Evolutionary conservation across 2,888 invertebrate genomes (phyloP).

Genomic region (Hypena proboscidalis): DNA sequence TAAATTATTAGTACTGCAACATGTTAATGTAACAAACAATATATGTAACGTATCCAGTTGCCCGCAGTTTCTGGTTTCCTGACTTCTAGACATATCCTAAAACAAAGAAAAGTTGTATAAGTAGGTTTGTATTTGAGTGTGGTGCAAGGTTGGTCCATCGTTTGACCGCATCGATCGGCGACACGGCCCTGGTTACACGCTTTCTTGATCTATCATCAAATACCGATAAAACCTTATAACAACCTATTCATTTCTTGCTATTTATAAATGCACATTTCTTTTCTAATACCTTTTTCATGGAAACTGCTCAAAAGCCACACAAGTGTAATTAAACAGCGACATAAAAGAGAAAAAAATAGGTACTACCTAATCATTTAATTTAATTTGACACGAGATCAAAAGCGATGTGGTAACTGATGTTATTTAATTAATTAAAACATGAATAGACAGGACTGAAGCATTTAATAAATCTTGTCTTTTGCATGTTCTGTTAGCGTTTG

Average conservation of each 20-base stretch:
- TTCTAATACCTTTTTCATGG: too few species aligned
- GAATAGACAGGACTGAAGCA: not conserved
- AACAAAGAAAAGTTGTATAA: conserved; percentile 7
- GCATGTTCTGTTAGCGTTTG: not conserved
- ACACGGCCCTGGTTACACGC: conserved; percentile 52
- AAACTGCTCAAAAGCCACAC: too few species aligned
- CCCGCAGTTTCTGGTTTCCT: too few species aligned
- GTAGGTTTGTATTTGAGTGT: conserved; percentile 21
- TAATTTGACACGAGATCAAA: not conserved
- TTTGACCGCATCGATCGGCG: conserved; percentile 69
- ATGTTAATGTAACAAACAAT: too few species aligned
- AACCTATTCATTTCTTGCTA: conserved; percentile 2
- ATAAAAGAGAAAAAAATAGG: too few species aligned
- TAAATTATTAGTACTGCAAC: too few species aligned
- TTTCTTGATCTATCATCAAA: conserved; percentile 38
- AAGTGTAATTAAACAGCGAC: too few species aligned
- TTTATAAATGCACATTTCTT: too few species aligned
- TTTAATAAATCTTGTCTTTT: not conserved
- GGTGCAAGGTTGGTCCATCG: conserved; percentile 62
- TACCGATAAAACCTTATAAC: conserved; percentile 20
- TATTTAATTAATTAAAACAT: not conserved
- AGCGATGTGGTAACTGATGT: too few species aligned
- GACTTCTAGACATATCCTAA: conserved; percentile 2
- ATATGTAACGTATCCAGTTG: too few species aligned
- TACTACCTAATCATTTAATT: not conserved